Base-by-base conservation (phyloP, 2,888 invertebrate genomes). In the Noctua janthe region DNA sequence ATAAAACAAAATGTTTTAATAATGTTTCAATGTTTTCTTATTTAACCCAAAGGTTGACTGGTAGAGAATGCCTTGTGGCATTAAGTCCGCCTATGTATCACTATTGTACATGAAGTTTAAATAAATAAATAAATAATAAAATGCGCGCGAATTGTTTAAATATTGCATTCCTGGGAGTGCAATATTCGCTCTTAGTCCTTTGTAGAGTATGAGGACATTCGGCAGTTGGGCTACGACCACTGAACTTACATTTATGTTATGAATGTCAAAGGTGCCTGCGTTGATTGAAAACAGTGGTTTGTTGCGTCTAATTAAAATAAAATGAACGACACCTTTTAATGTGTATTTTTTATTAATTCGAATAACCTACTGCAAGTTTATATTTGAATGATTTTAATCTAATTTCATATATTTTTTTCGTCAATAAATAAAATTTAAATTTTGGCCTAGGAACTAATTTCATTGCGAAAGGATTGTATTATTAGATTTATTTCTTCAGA, bases 401-500 rank as follows among this genome's bases (percentile, higher is more conserved):
- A 56, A 35, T 43, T 13, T 23, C 20, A 43, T 23, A 13, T 43
- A 13, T 6, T 23, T 67, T 20, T 23, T 43, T n/a, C 5, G 7
- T 47, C n/a, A n/a, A 3, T n/a, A 7, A 47, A 47, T 47, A 15
- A 7, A 69, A 47, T 47, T n/a, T 47, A 35, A 15, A 47, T 47
- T 69, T 47, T 15, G n/a, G 15, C n/a, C 43, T 0, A 23, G 0
- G 7, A 67, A 67, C 20, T 67, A 23, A 43, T 47, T n/a, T n/a
- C 1, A 47, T 67, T 47, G n/a, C 67, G 4, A 71, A 70, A 71
- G 76, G 1, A 64, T 82, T 77, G 47, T 67, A 71, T 67, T 67
- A 59, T 67, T 67, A 59, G 23, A 78, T 82, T 81, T 39, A 71
- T 82, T 71, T 71, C 59, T 54, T 78, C 11, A 54, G 59, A 72